A percentile compares a stretch with the other conserved stretches of the same genome.
Conservation (phyloP, 92 coral and sea anemone species). For the Umimayanthus chanpuru region DNA sequence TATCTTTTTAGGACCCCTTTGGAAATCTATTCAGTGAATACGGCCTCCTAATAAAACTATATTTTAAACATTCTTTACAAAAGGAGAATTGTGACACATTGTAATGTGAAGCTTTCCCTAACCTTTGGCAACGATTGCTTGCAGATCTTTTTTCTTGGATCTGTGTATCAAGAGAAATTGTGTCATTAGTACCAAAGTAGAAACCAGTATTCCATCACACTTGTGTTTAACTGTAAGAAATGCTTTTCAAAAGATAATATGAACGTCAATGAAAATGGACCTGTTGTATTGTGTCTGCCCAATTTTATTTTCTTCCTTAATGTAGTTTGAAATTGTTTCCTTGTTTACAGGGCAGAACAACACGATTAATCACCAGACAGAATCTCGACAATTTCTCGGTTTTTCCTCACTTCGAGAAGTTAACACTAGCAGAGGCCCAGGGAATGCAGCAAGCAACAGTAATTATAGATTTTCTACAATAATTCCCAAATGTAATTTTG, state of each 20-base stretch:
- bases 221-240: too few relatives aligned
- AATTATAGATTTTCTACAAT: constrained; percentile 7
- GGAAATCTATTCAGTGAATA: too few relatives aligned
- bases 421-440: background rate
- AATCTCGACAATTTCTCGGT: constrained; percentile 30
- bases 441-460: constrained; percentile 5
- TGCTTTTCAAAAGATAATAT: background rate
- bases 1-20: too few relatives aligned
- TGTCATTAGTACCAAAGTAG: background rate
- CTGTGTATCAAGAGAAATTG: too few relatives aligned
- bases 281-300: background rate
- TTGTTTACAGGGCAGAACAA: background rate
- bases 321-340: background rate
- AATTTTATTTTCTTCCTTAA: too few relatives aligned
- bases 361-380: background rate
- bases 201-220: background rate
- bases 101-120: too few relatives aligned
- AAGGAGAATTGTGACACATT: too few relatives aligned
- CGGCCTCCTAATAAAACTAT: too few relatives aligned
- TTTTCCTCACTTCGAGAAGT: background rate
- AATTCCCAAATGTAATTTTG: too few relatives aligned
- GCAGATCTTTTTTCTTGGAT: too few relatives aligned
- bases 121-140: too few relatives aligned
- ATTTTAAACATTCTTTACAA: too few relatives aligned
- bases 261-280: background rate